These are phyloP conservation scores for Polydesmus complanatus DNA, from an alignment of 2,888 invertebrate genomes.

Conservation along the genomic window DNA sequence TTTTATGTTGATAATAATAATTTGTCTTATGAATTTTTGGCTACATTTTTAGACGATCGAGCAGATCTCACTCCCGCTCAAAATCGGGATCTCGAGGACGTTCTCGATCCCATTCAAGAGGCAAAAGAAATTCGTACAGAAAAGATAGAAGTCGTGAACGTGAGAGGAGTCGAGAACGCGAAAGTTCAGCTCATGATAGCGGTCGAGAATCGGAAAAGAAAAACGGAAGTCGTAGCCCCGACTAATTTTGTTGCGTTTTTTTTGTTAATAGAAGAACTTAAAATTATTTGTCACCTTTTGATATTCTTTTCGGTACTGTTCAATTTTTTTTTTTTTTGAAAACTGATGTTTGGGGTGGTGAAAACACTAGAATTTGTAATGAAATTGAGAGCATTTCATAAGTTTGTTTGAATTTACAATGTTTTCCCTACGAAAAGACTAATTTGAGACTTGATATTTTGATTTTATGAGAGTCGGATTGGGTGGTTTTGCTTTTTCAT, in stretches of 20 bases:
- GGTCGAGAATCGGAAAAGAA: slow-evolving; percentile 8
- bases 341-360: no score
- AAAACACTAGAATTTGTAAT: no score
- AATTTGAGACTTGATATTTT: no score
- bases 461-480: no score
- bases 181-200: slow-evolving; percentile 7
- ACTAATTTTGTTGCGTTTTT: neutral
- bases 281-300: neutral
- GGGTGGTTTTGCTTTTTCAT: no score
- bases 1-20: neutral
- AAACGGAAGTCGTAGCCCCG: neutral
- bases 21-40: no score
- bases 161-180: slow-evolving; percentile 1
- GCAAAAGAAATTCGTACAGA: neutral
- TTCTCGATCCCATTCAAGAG: neutral
- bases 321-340: no score
- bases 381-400: no score
- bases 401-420: no score
- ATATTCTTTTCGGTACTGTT: no score
- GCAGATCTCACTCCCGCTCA: neutral
- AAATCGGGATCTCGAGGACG: neutral
- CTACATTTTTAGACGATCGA: neutral
- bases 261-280: neutral
- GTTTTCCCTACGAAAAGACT: no score
- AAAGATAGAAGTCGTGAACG: neutral